Conservation (phyloP, 2,888 invertebrate species). For the Lysandra coridon region DNA sequence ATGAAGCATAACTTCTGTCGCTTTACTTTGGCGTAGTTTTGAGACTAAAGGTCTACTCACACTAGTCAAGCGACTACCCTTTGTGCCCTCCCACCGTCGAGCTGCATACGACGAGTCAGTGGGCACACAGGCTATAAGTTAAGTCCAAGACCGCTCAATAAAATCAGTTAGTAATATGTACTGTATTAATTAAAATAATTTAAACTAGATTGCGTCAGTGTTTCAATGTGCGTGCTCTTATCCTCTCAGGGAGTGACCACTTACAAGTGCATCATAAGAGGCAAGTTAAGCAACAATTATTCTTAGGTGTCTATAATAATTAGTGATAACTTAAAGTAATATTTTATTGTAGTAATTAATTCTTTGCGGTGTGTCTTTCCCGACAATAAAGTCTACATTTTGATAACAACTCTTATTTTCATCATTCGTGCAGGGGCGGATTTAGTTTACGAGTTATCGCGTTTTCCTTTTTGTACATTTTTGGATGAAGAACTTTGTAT, state of each 20-base stretch:
- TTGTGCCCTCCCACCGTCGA: constrained; percentile 7
- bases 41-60: constrained; percentile 19
- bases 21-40: not conserved
- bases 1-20: not conserved
- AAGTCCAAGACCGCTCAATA: constrained; percentile 29
- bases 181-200: constrained; percentile 17
- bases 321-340: constrained; percentile 28
- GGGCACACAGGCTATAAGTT: constrained; percentile 6
- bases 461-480: not conserved
- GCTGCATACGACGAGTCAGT: constrained; percentile 28
- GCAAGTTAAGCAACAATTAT: constrained; percentile 31
- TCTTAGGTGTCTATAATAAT: constrained; percentile 32
- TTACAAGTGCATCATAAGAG: not conserved
- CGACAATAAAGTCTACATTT: constrained; percentile 23
- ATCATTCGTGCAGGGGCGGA: constrained; percentile 21
- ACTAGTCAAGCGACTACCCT: constrained; percentile 24
- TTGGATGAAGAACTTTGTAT: not conserved
- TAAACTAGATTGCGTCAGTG: constrained; percentile 20
- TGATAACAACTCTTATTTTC: constrained; percentile 18
- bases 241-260: not conserved
- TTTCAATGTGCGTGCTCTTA: constrained; percentile 18
- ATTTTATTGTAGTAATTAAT: constrained; percentile 25
- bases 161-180: constrained; percentile 19
- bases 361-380: constrained; percentile 20
- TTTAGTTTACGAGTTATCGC: not conserved